phyloP scores from a whole-genome alignment of 2,888 invertebrate species.

The Bombyx huttoni region DNA sequence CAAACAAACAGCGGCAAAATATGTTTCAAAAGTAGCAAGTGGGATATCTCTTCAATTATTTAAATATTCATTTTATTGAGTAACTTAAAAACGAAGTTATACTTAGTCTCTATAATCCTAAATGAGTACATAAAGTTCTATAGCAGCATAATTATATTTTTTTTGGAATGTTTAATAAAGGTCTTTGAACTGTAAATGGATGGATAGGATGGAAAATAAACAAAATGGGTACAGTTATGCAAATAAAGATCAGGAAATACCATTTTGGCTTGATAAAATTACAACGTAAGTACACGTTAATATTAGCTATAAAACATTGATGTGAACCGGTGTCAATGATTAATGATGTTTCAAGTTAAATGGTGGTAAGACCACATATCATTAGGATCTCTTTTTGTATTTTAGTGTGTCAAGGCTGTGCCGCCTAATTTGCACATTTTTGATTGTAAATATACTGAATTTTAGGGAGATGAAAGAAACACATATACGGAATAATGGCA shows the following conservation, averaged over 20 bases:
- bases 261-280: conserved; percentile 59
- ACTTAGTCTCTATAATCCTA: background rate
- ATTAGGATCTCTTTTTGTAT: conserved; percentile 7
- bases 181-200: background rate
- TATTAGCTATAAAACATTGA: conserved; percentile 6
- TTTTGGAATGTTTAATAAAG: background rate
- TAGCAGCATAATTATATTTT: no score
- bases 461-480: conserved; percentile 62
- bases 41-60: conserved; percentile 15
- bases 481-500: conserved; percentile 37
- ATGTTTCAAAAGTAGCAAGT: conserved; percentile 63
- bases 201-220: conserved; percentile 44
- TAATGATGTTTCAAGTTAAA: conserved; percentile 20
- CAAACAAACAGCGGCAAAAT: conserved; percentile 66
- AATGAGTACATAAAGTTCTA: background rate
- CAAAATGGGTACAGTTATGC: conserved; percentile 41
- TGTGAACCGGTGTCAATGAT: conserved; percentile 19
- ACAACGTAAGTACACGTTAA: conserved; percentile 38
- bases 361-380: conserved; percentile 14
- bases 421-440: conserved; percentile 3
- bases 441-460: conserved; percentile 6
- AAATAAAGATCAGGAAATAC: conserved; percentile 37
- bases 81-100: background rate
- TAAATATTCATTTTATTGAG: background rate
- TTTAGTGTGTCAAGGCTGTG: conserved; percentile 35